Percentiles rank a stretch among this genome's conserved stretches.
phyloP scores from a whole-genome alignment of 2,113 vertebrate species.

The Cyphomyrus plagiostoma region DNA sequence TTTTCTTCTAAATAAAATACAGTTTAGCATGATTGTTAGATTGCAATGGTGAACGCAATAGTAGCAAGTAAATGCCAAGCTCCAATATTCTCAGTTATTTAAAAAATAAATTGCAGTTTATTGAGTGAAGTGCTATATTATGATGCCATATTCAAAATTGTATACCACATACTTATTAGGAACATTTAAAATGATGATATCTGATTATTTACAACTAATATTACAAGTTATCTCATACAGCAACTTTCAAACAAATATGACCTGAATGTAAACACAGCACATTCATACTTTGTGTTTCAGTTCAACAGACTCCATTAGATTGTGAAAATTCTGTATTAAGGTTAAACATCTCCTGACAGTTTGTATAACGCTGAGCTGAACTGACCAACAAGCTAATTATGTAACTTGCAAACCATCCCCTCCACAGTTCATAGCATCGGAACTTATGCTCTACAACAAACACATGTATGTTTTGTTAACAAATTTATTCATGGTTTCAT shows the following conservation, averaged over 20 bases:
- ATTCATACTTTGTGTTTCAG: not conserved
- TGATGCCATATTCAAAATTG: not conserved
- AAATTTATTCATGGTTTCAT: conserved; percentile 34
- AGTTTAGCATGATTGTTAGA: not conserved
- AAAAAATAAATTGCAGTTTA: not conserved
- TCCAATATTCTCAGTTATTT: not conserved
- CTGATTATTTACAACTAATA: not conserved
- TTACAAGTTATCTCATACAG: not conserved
- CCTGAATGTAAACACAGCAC: not conserved
- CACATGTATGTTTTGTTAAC: conserved; percentile 40
- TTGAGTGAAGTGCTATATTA: not conserved
- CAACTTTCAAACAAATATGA: not conserved
- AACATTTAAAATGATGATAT: not conserved
- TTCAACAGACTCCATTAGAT: not conserved
- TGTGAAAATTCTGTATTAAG: not conserved
- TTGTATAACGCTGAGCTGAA: not conserved
- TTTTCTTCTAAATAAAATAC: not conserved
- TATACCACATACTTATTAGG: not conserved
- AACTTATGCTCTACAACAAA: conserved; percentile 47
- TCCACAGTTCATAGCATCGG: not conserved
- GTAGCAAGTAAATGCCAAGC: not conserved
- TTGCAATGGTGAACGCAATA: not conserved
- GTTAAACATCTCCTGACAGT: not conserved
- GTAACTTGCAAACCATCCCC: not conserved
- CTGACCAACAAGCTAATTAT: not conserved